phyloP scores from a whole-genome alignment of 2,888 invertebrate species.

The Hemithea aestivaria region DNA sequence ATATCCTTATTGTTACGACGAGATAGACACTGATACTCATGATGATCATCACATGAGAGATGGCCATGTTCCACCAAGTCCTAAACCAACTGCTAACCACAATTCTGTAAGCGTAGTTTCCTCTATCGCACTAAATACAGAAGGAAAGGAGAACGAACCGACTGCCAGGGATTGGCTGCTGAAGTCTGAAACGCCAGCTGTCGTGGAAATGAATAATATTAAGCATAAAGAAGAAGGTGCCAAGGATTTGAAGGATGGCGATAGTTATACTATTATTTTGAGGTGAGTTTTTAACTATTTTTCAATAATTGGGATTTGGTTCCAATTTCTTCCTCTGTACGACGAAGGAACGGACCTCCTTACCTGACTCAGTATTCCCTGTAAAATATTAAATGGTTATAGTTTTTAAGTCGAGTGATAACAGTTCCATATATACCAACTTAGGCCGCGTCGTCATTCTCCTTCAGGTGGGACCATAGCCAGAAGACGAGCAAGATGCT shows the following conservation, averaged over 20 bases:
- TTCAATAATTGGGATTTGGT: background rate
- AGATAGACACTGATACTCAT: constrained; percentile 87
- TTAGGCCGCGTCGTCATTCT: too few species aligned
- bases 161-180: constrained; percentile 67
- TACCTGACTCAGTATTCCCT: too few species aligned
- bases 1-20: constrained; percentile 92
- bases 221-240: constrained; percentile 64
- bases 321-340: too few species aligned
- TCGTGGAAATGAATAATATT: constrained; percentile 72
- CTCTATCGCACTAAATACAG: constrained; percentile 60
- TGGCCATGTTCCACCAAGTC: constrained; percentile 62
- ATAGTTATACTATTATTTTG: constrained; percentile 88
- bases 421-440: too few species aligned
- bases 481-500: too few species aligned
- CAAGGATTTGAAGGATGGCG: constrained; percentile 79
- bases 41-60: constrained; percentile 79
- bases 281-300: constrained; percentile 69
- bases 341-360: too few species aligned
- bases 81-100: constrained; percentile 60
- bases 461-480: too few species aligned
- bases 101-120: constrained; percentile 73
- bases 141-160: constrained; percentile 59
- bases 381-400: too few species aligned
- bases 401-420: too few species aligned
- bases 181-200: constrained; percentile 56